Evolutionary conservation across 2,113 vertebrate species (phyloP), one percentile per base, ranked within the genome.

Genomic region (Leptobrachium ailaonicum): DNA sequence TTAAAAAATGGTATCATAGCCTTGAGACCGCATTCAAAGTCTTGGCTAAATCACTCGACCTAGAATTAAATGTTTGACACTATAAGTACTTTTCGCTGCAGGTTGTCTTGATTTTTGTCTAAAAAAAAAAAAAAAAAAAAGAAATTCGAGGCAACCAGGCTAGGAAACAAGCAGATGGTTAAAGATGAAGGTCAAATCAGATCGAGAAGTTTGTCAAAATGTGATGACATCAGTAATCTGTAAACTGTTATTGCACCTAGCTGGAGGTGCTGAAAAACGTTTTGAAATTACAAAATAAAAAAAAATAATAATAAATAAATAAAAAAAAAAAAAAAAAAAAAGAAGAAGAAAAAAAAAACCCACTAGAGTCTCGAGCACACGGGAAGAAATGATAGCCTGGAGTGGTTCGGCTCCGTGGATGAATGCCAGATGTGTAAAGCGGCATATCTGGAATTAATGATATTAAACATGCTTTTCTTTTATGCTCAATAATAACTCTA

Each of bases 201-300:
- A 96, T 95, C 93, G 93, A 95, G 95, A 97, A 95, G 95, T 97
- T 97, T 96, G 96, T 96, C 95, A 96, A 96, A 96, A 98, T 94
- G 93, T 94, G 94, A 96, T 97, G 96, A 98, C 95, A 98, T 95
- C 92, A 94, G 95, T 96, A 97, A 96, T 97, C 95, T 96, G 95
- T 95, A 96, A 95, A 94, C 92, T 94, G 94, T 95, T 97, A 97
- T 96, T 97, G 95, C 92, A 93, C 91, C 94, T 94, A 93, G 95
- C 95, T 95, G 91, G 94, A 97, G 95, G 95, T 96, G 94, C 93
- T 94, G 94, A 94, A 94, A 97, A 96, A 96, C 95, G 97, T 96
- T 97, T 97, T 96, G 94, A 97, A 96, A 98, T 97, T 95, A 95
- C 93, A 95, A 90, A 41, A 53, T 43, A 54, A 56, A 77, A 32